phyloP scores from a whole-genome alignment of 1,140 invertebrate genomes.

The Euglossa dilemma region DNA sequence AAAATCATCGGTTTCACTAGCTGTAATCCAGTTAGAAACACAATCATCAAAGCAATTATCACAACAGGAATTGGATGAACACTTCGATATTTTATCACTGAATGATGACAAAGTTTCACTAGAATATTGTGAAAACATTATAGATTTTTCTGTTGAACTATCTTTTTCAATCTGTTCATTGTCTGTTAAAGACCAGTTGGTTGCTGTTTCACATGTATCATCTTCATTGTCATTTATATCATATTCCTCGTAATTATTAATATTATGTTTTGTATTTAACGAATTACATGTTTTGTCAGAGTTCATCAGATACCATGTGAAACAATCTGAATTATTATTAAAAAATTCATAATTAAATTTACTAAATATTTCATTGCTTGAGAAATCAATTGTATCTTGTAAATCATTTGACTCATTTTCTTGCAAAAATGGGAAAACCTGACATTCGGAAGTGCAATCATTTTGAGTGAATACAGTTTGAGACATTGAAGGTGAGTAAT shows the following conservation, averaged over 20 bases:
- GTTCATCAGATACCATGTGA: neutral
- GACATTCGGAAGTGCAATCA: neutral
- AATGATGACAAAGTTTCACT: neutral
- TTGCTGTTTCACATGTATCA: neutral
- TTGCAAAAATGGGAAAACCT: neutral
- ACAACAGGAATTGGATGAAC: neutral
- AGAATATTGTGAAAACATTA: neutral
- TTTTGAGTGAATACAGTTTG: neutral
- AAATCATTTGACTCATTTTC: neutral
- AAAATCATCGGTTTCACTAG: neutral
- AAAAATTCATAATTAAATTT: slow-evolving; percentile 1
- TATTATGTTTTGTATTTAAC: neutral
- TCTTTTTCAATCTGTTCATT: neutral
- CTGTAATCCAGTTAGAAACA: neutral
- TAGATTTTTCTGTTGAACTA: neutral
- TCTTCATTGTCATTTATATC: slow-evolving; percentile 35
- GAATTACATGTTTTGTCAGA: neutral
- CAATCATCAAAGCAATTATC: neutral
- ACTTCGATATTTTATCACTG: neutral
- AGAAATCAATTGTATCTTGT: slow-evolving; percentile 31
- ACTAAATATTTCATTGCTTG: slow-evolving; percentile 31
- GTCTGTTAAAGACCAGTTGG: neutral
- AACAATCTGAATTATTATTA: neutral
- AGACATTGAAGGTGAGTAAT: neutral
- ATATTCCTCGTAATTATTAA: neutral